Evolutionary conservation across 2,113 vertebrate species (phyloP).

Genomic region (Neopipo cinnamomea): DNA sequence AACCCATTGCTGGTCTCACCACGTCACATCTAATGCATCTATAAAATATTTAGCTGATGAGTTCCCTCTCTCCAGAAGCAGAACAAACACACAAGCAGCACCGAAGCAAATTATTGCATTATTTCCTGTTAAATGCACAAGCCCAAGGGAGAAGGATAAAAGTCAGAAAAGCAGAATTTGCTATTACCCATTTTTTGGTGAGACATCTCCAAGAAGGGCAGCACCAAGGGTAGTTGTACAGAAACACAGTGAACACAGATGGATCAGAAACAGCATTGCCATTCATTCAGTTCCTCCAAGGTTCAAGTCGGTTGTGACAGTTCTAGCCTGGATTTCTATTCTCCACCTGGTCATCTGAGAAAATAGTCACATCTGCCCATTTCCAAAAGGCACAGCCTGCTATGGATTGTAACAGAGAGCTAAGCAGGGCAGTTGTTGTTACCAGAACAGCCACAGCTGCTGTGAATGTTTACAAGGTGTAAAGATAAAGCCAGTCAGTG

Average conservation of each 20-base stretch:
- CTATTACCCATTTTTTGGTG: not conserved
- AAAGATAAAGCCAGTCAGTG: not conserved
- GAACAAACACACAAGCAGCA: not conserved
- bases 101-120: not conserved
- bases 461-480: fast-evolving
- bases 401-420: not conserved
- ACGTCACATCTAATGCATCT: not conserved
- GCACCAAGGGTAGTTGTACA: not conserved
- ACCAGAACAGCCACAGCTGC: not conserved
- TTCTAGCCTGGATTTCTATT: not conserved
- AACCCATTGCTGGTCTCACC: not conserved
- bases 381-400: not conserved
- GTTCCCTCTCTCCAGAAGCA: not conserved
- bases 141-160: not conserved
- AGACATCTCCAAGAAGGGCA: not conserved
- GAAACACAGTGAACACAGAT: not conserved
- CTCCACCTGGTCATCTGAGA: not conserved
- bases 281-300: not conserved
- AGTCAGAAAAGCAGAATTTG: not conserved
- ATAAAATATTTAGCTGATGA: not conserved
- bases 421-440: not conserved
- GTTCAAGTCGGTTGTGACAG: not conserved
- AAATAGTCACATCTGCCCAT: not conserved
- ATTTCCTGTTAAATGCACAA: not conserved
- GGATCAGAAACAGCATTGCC: not conserved